Evolutionary conservation across 2,113 vertebrate genomes (phyloP).

Genomic region (Seriola aureovittata): DNA sequence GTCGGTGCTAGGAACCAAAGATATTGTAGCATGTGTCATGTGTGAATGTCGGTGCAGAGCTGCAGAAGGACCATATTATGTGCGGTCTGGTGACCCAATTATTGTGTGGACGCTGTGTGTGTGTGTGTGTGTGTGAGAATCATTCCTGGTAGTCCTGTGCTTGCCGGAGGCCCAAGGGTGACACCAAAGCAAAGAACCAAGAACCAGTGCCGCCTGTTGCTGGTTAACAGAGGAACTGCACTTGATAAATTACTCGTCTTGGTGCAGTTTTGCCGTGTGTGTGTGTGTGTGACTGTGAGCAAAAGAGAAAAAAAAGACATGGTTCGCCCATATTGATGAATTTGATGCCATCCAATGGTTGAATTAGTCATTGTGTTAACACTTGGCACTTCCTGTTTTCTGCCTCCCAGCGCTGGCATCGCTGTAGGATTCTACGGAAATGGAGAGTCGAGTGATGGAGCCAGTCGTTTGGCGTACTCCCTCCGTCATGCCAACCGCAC

Average conservation of each 20-base stretch:
- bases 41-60: conserved; percentile 58
- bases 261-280: background rate
- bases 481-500: conserved; percentile 96
- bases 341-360: conserved; percentile 17
- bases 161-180: conserved; percentile 35
- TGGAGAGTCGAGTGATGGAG: conserved; percentile 93
- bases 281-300: background rate
- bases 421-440: conserved; percentile 97
- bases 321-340: background rate
- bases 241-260: background rate
- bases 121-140: conserved; percentile 29
- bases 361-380: conserved; percentile 42
- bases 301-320: background rate
- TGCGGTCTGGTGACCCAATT: conserved; percentile 77
- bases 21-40: conserved; percentile 54
- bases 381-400: conserved; percentile 25
- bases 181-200: conserved; percentile 46
- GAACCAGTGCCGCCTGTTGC: conserved; percentile 53
- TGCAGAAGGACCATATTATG: conserved; percentile 71
- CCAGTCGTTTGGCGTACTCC: conserved; percentile 92
- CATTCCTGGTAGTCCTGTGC: conserved; percentile 52
- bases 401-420: conserved; percentile 89
- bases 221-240: conserved; percentile 52
- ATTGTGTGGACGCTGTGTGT: conserved; percentile 42
- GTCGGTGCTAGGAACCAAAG: conserved; percentile 7